Evolutionary conservation across 2,888 invertebrate species (phyloP).

Genomic region (Pheosia tremula): DNA sequence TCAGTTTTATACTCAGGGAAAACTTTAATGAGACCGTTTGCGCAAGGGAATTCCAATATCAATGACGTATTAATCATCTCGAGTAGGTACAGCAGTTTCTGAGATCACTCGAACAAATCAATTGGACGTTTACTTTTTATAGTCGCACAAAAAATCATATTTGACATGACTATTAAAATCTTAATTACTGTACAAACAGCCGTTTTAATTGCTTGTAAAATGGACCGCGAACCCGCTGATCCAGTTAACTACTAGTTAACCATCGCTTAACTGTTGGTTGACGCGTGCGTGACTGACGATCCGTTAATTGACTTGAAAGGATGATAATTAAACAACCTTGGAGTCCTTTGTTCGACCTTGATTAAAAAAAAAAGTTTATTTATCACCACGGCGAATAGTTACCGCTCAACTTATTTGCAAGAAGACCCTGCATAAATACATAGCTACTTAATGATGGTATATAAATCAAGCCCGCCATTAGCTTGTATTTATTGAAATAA

Average conservation of each 20-base stretch:
- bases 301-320: conserved; percentile 13
- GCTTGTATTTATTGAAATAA: too few species aligned
- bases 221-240: conserved; percentile 22
- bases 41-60: too few species aligned
- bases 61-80: too few species aligned
- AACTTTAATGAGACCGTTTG: too few species aligned
- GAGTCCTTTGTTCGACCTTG: neutral
- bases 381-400: neutral
- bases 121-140: neutral
- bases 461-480: too few species aligned
- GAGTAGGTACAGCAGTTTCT: too few species aligned
- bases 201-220: conserved; percentile 37
- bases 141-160: neutral
- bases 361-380: neutral
- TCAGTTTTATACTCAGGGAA: too few species aligned
- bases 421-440: neutral
- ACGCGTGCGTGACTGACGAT: conserved; percentile 19
- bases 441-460: too few species aligned
- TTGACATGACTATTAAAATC: conserved; percentile 4
- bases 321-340: conserved; percentile 20
- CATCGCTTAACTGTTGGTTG: conserved; percentile 14
- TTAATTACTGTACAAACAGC: conserved; percentile 25
- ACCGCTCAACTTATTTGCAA: neutral
- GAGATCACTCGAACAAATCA: too few species aligned
- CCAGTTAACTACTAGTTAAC: conserved; percentile 25